A percentile compares a stretch with the other conserved stretches of the same genome.
These are phyloP conservation scores for Caenorhabditis angaria DNA, from an alignment of 2,888 invertebrate genomes.

Conservation along the genomic window DNA sequence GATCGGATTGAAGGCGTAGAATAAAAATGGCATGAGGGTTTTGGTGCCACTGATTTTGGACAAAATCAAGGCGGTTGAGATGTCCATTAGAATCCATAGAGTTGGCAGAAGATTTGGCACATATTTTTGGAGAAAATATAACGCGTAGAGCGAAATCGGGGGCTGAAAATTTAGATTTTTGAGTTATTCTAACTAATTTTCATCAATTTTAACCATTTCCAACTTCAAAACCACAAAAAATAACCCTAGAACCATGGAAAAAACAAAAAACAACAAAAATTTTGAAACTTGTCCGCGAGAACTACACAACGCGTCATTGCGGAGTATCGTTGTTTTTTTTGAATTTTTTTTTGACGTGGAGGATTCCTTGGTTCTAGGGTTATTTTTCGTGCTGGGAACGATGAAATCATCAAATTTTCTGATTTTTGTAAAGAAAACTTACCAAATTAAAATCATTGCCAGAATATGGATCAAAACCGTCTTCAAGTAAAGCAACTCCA, in stretches of 20 bases:
- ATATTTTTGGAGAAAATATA: constrained; percentile 16
- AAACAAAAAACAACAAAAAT: no score
- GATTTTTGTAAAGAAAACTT: constrained; percentile 10
- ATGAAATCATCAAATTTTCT: background rate
- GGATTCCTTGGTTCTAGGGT: no score
- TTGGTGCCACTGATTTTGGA: background rate
- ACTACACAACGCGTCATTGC: no score
- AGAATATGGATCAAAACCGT: constrained; percentile 37
- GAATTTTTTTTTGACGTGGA: no score
- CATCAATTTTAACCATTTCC: no score
- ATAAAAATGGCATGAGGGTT: background rate
- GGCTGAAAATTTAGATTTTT: constrained; percentile 17
- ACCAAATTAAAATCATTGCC: constrained; percentile 32
- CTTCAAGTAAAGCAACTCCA: constrained; percentile 37
- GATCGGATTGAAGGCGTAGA: constrained; percentile 67
- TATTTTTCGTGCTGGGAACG: no score
- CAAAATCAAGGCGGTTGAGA: constrained; percentile 20
- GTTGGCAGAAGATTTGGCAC: constrained; percentile 8
- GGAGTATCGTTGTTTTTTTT: background rate
- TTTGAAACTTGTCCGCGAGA: no score
- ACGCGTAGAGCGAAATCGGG: constrained; percentile 15
- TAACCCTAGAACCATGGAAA: no score
- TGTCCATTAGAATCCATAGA: constrained; percentile 25
- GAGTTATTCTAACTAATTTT: no score
- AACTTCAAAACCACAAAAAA: no score